A percentile compares a stretch with the other conserved stretches of the same genome.
Evolutionary conservation across 2,888 invertebrate species (phyloP).

Genomic region (Malthinus flaveolus): DNA sequence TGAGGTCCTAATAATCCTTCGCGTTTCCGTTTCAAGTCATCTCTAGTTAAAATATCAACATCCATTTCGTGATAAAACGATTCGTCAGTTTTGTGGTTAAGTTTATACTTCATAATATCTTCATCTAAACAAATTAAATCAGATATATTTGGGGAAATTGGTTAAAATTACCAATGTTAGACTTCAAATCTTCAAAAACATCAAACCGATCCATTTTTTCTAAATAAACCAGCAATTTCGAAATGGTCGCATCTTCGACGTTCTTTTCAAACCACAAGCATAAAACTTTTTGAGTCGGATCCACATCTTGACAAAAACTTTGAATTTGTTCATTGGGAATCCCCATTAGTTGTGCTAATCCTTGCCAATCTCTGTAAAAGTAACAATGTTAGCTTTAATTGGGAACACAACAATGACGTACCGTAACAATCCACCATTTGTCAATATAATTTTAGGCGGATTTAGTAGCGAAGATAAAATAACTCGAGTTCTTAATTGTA

Average conservation of each 20-base stretch:
- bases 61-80: slow-evolving; percentile 8
- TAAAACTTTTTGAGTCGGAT: background rate
- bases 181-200: slow-evolving; percentile 67
- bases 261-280: background rate
- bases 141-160: background rate
- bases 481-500: slow-evolving; percentile 52
- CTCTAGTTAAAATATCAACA: slow-evolving; percentile 40
- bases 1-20: slow-evolving; percentile 53
- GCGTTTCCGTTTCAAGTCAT: slow-evolving; percentile 42
- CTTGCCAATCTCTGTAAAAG: background rate
- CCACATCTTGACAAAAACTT: background rate
- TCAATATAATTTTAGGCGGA: slow-evolving; percentile 48
- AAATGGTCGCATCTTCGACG: slow-evolving; percentile 59
- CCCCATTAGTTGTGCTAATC: background rate
- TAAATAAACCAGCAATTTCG: slow-evolving; percentile 63
- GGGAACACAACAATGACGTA: background rate
- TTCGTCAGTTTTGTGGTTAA: background rate
- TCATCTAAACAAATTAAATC: background rate
- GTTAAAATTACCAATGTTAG: slow-evolving; percentile 56
- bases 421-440: background rate
- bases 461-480: slow-evolving; percentile 66
- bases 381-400: background rate
- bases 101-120: background rate
- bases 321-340: background rate
- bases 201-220: slow-evolving; percentile 75